A percentile compares a stretch with the other conserved stretches of the same genome.
Conservation (phyloP, 2,888 invertebrate species). For the Drosophila bunnanda region DNA sequence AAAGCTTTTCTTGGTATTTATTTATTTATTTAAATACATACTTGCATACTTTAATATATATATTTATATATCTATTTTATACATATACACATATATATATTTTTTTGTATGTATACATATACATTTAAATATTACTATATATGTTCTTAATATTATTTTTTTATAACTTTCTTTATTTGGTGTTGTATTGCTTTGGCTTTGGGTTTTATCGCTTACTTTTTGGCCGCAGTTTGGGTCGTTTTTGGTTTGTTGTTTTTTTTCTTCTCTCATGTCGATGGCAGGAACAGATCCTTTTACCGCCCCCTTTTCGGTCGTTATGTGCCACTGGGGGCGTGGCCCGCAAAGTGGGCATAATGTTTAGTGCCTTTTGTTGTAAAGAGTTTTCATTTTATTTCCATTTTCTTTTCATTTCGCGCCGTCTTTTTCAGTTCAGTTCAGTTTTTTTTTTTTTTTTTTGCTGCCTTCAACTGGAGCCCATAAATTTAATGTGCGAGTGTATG, state of each 20-base stretch:
- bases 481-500: conserved; percentile 66
- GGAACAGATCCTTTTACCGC: conserved; percentile 15
- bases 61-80: too few species aligned
- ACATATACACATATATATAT: too few species aligned
- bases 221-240: conserved; percentile 44
- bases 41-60: too few species aligned
- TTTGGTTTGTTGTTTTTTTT: conserved; percentile 10
- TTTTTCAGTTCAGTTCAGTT: background rate
- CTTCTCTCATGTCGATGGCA: conserved; percentile 25
- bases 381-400: conserved; percentile 48
- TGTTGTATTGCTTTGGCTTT: conserved; percentile 19
- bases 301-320: conserved; percentile 16
- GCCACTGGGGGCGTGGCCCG: conserved; percentile 54
- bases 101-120: too few species aligned
- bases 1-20: background rate
- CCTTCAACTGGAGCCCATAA: conserved; percentile 58
- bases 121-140: background rate
- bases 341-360: conserved; percentile 70
- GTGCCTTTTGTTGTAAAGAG: conserved; percentile 76
- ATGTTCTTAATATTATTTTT: background rate
- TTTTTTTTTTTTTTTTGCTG: conserved; percentile 28
- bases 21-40: too few species aligned
- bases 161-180: conserved; percentile 23
- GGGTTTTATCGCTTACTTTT: conserved; percentile 32
- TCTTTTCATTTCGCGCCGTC: conserved; percentile 15